Evolutionary conservation across 2,113 vertebrate genomes (phyloP).

Genomic region (Saguinus imperator): DNA sequence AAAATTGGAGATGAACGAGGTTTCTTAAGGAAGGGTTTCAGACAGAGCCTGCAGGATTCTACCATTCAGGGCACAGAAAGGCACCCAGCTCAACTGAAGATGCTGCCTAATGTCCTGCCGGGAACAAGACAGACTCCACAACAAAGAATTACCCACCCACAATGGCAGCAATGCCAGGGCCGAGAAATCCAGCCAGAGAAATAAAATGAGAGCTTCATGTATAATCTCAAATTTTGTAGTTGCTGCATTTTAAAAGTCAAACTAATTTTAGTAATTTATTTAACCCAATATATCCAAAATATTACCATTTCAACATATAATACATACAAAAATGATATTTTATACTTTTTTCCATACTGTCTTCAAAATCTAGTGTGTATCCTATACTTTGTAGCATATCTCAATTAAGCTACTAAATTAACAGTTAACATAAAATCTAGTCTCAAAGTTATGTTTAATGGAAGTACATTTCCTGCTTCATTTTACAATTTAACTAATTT

Average conservation of each 20-base stretch:
- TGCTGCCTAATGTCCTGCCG: no score
- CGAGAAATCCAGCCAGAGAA: background rate
- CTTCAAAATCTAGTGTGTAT: background rate
- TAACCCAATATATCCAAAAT: background rate
- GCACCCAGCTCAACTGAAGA: background rate
- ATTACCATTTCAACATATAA: background rate
- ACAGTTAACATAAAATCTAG: background rate
- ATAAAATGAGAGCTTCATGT: background rate
- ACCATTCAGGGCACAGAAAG: background rate
- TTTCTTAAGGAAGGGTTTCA: background rate
- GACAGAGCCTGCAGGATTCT: background rate
- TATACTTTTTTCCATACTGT: background rate
- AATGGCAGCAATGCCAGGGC: background rate
- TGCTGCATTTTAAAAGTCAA: background rate
- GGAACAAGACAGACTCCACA: background rate
- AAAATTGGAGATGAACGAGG: background rate
- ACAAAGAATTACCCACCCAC: background rate
- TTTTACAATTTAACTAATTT: background rate
- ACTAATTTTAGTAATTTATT: background rate
- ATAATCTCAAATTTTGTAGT: background rate
- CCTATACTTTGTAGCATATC: background rate
- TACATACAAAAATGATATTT: background rate
- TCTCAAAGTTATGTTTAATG: background rate
- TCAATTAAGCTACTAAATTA: background rate
- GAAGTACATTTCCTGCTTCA: background rate